Conservation (phyloP, 2,113 vertebrate species). For the Numenius arquata region DNA sequence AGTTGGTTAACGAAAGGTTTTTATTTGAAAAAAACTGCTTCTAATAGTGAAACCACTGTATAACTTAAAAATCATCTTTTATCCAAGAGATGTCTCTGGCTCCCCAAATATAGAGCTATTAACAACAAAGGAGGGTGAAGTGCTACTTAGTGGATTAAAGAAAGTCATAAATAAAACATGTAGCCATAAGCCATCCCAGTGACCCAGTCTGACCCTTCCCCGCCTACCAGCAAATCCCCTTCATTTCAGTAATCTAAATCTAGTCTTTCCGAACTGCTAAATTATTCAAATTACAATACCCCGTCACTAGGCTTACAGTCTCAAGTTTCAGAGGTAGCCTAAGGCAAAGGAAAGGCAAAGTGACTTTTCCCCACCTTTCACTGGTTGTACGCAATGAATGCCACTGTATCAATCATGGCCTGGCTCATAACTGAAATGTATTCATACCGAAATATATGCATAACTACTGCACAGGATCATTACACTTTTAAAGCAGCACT, state of each 20-base stretch:
- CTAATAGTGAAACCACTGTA: conserved; percentile 4
- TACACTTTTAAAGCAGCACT: background rate
- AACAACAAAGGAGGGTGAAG: background rate
- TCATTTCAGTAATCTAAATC: background rate
- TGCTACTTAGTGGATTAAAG: conserved; percentile 8
- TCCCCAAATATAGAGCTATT: background rate
- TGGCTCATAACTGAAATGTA: background rate
- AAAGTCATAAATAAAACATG: conserved; percentile 24
- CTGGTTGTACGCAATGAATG: rapidly evolving
- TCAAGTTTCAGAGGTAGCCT: background rate
- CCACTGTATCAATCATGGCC: rapidly evolving
- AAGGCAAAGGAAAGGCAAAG: background rate
- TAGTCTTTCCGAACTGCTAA: background rate
- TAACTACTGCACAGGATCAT: background rate
- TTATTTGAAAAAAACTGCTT: background rate
- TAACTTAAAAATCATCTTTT: background rate
- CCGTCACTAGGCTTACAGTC: background rate
- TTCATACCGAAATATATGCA: rapidly evolving
- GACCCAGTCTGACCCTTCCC: background rate
- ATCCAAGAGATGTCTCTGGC: background rate
- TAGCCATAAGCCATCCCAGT: background rate
- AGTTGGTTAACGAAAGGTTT: background rate
- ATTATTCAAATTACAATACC: background rate
- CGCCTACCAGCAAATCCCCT: background rate
- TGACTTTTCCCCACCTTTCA: background rate